Conservation (phyloP, 2,113 vertebrate genomes). For the Oenanthe oenanthe region DNA sequence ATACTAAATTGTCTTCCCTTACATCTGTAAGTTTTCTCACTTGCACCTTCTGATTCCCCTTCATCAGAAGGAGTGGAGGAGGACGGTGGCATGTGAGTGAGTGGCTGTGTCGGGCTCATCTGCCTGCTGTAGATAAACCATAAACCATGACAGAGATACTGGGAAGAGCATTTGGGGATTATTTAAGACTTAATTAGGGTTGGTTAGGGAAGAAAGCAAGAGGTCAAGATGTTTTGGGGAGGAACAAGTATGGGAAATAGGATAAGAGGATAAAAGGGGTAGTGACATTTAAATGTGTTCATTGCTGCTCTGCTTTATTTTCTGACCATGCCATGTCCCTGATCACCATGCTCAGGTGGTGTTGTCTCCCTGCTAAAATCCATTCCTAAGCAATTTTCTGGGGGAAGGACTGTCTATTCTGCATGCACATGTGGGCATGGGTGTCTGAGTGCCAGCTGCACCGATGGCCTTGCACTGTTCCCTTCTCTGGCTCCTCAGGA, state of each 20-base stretch:
- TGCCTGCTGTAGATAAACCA: neutral
- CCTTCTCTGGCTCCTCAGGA: neutral
- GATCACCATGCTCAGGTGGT: neutral
- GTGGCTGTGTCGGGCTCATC: neutral
- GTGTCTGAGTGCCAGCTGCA: neutral
- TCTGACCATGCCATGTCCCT: neutral
- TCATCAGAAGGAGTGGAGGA: neutral
- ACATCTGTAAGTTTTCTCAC: neutral
- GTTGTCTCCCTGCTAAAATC: neutral
- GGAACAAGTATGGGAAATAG: neutral
- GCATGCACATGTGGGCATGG: accelerated
- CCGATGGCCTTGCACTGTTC: neutral
- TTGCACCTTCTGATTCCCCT: neutral
- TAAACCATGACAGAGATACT: neutral
- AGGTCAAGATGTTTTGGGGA: neutral
- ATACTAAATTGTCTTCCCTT: neutral
- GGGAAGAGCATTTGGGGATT: neutral
- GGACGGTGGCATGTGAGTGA: neutral
- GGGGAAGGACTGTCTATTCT: neutral
- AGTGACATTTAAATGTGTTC: neutral
- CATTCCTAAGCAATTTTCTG: neutral
- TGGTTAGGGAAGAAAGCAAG: neutral
- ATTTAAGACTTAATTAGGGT: neutral
- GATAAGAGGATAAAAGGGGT: neutral
- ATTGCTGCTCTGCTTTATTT: neutral